Conservation (phyloP, 2,113 vertebrate genomes). For the Podarcis raffonei region DNA sequence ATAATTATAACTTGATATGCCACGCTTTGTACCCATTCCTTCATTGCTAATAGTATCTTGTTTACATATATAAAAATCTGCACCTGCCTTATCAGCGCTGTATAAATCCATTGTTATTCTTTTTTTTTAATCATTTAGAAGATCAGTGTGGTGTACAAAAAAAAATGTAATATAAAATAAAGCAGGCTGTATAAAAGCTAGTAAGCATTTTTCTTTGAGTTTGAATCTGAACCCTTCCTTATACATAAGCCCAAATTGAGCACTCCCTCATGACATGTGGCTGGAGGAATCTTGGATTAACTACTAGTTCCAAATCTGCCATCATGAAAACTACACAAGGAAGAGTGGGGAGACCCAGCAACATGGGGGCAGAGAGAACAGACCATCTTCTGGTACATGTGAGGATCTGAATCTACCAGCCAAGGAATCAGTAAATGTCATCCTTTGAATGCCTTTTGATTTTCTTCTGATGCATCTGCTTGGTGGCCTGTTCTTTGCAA, state of each 20-base stretch:
- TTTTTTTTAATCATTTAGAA: no score
- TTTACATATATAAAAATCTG: not conserved
- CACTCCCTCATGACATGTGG: not conserved
- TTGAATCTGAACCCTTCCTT: not conserved
- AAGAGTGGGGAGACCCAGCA: not conserved
- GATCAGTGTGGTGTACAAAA: no score
- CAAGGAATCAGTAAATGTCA: not conserved
- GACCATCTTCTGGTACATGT: fast-evolving
- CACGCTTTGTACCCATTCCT: no score
- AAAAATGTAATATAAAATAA: not conserved
- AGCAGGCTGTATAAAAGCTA: not conserved
- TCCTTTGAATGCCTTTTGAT: not conserved
- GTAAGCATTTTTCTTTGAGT: not conserved
- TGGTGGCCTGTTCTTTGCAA: fast-evolving
- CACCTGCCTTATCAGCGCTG: not conserved
- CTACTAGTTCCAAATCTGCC: fast-evolving
- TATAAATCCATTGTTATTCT: not conserved
- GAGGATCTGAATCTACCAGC: fast-evolving
- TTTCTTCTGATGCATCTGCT: not conserved
- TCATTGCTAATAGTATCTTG: not conserved
- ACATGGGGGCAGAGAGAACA: not conserved
- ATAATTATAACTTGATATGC: no score
- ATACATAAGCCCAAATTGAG: not conserved
- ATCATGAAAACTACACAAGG: not conserved
- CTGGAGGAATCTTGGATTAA: not conserved